These are phyloP conservation scores for Diplodus sargus DNA, from an alignment of 2,797 vertebrate species.

Conservation along the genomic window DNA sequence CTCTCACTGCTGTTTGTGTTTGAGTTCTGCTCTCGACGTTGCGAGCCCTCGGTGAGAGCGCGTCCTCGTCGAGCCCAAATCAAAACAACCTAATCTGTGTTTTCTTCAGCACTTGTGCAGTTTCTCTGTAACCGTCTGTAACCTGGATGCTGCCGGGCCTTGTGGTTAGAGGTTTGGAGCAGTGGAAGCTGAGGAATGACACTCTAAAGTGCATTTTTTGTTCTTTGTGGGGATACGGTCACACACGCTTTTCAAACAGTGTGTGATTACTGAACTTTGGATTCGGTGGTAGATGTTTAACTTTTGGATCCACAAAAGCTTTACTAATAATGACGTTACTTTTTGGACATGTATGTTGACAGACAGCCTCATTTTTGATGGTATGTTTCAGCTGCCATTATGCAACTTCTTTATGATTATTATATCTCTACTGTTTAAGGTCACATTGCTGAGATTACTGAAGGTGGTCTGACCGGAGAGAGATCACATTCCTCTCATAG, in stretches of 20 bases:
- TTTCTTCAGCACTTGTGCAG: not conserved
- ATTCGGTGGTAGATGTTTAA: slow-evolving; percentile 71
- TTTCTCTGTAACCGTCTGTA: not conserved
- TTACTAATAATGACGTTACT: slow-evolving; percentile 5
- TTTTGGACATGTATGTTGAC: not conserved
- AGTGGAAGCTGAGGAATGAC: not conserved
- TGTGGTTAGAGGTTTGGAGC: not conserved
- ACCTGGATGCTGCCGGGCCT: not conserved
- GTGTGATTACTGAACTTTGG: slow-evolving; percentile 68
- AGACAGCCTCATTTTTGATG: not conserved
- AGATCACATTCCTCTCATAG: slow-evolving; percentile 58
- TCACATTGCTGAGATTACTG: not conserved
- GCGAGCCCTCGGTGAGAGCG: not conserved
- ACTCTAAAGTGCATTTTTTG: not conserved
- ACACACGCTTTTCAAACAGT: slow-evolving; percentile 2
- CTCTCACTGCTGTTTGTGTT: slow-evolving; percentile 21
- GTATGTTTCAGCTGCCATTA: not conserved
- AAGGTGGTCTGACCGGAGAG: slow-evolving; percentile 6
- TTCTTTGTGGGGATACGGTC: not conserved
- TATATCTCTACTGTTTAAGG: not conserved
- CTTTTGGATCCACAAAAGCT: slow-evolving; percentile 30
- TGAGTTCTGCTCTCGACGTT: not conserved
- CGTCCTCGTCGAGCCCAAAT: not conserved
- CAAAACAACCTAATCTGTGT: not conserved
- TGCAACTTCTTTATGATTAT: not conserved